A percentile compares a stretch with the other conserved stretches of the same genome.
Conservation (phyloP, 2,797 vertebrate species). For the Pangasius sanitwongsei region DNA sequence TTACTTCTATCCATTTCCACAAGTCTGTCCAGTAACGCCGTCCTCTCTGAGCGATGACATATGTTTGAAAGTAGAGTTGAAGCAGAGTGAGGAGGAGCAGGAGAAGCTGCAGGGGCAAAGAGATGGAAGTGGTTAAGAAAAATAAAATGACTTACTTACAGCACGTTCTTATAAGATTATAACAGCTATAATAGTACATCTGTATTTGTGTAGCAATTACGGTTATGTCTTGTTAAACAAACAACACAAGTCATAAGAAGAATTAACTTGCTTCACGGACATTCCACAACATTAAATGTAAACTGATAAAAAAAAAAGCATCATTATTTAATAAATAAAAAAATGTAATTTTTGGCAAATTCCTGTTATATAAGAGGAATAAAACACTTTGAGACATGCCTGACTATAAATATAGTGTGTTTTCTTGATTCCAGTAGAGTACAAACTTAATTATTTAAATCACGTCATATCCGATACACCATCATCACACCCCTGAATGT, state of each 20-base stretch:
- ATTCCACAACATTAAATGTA: not conserved
- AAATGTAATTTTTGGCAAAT: not conserved
- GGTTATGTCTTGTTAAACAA: not conserved
- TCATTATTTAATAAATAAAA: not conserved
- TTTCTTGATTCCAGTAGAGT: not conserved
- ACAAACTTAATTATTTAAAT: not conserved
- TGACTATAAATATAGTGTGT: not conserved
- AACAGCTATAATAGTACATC: not conserved
- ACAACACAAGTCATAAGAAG: not conserved
- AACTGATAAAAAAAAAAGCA: not conserved
- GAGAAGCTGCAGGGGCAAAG: slow-evolving; percentile 68
- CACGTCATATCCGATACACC: not conserved
- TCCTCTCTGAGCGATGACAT: slow-evolving; percentile 65
- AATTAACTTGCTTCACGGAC: not conserved
- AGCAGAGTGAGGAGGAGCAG: slow-evolving; percentile 73
- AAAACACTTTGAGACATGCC: not conserved
- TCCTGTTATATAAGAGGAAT: too few relatives aligned
- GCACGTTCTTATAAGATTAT: not conserved
- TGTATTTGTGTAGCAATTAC: not conserved
- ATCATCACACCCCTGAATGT: not conserved
- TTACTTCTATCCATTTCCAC: slow-evolving; percentile 78
- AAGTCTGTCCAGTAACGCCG: slow-evolving; percentile 68
- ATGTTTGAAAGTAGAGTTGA: slow-evolving; percentile 70
- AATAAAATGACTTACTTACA: not conserved
- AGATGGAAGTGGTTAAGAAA: slow-evolving; percentile 3